Percentiles rank a stretch among this genome's conserved stretches.
Evolutionary conservation across 2,113 vertebrate species (phyloP).

Genomic region (Pachyramphus minor): DNA sequence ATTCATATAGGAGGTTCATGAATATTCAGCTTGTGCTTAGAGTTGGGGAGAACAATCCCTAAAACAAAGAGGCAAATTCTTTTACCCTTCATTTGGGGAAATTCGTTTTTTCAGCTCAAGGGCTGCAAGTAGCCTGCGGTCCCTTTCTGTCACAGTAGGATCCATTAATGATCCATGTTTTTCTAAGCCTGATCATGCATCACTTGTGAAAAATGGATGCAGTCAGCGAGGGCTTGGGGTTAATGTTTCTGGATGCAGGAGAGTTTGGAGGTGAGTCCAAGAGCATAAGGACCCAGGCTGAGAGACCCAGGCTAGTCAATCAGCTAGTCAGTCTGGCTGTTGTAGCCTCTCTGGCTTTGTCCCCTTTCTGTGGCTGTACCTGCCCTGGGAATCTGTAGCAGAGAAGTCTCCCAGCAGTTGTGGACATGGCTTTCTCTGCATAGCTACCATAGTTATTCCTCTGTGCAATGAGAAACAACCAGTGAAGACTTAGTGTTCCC

Average conservation of each 20-base stretch:
- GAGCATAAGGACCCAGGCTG: background rate
- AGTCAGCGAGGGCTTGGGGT: background rate
- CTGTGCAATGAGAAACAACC: background rate
- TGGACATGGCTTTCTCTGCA: background rate
- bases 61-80: slow-evolving; percentile 57
- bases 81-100: slow-evolving; percentile 19
- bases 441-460: background rate
- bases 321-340: background rate
- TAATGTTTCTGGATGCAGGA: slow-evolving; percentile 11
- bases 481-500: background rate
- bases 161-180: background rate
- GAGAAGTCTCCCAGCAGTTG: background rate
- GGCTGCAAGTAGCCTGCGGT: background rate
- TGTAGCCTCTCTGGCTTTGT: background rate
- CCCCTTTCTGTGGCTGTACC: background rate
- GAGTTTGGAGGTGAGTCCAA: slow-evolving; percentile 15
- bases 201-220: background rate
- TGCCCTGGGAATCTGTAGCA: background rate
- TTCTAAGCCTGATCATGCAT: background rate
- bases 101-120: background rate
- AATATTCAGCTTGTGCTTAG: slow-evolving; percentile 42
- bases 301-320: background rate
- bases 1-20: slow-evolving; percentile 44
- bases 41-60: background rate
- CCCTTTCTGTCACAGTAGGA: background rate